Evolutionary conservation across 2,797 vertebrate species (phyloP).

Genomic region (Channallabes apus): DNA sequence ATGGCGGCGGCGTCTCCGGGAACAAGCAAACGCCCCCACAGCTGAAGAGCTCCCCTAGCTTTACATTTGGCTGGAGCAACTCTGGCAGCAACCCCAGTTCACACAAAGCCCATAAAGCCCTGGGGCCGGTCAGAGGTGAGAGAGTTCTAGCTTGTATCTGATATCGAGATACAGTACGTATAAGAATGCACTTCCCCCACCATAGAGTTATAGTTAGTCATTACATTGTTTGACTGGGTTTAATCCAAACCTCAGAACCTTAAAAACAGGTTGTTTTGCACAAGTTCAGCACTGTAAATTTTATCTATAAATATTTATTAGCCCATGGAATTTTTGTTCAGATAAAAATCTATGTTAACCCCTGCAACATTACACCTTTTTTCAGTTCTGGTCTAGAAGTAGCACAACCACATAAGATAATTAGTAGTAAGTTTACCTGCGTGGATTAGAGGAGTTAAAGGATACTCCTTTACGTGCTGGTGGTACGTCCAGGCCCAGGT

Average conservation of each 20-base stretch:
- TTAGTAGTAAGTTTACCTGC: too few species aligned
- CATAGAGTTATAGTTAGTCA: not conserved
- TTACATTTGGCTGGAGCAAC: slow-evolving; percentile 80
- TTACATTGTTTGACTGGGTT: not conserved
- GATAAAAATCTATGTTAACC: not conserved
- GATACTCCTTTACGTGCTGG: not conserved
- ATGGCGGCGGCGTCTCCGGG: slow-evolving; percentile 76
- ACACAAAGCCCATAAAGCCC: slow-evolving; percentile 65
- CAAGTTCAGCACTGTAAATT: not conserved
- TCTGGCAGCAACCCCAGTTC: slow-evolving; percentile 61
- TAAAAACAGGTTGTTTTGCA: not conserved
- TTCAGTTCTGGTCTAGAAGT: not conserved
- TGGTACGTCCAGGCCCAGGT: not conserved
- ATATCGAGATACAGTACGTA: not conserved
- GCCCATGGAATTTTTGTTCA: not conserved
- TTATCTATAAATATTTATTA: not conserved
- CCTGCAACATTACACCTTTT: not conserved
- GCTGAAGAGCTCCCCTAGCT: slow-evolving; percentile 85
- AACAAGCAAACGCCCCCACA: slow-evolving; percentile 82
- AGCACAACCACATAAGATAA: not conserved
- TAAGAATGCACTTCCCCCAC: not conserved
- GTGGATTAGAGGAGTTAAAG: too few species aligned
- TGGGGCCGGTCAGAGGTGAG: slow-evolving; percentile 86
- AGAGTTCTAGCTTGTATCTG: slow-evolving; percentile 7
- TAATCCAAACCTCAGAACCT: not conserved